Base-by-base conservation (phyloP, 1,140 invertebrate genomes). In the Leptestheria dahalacensis region DNA sequence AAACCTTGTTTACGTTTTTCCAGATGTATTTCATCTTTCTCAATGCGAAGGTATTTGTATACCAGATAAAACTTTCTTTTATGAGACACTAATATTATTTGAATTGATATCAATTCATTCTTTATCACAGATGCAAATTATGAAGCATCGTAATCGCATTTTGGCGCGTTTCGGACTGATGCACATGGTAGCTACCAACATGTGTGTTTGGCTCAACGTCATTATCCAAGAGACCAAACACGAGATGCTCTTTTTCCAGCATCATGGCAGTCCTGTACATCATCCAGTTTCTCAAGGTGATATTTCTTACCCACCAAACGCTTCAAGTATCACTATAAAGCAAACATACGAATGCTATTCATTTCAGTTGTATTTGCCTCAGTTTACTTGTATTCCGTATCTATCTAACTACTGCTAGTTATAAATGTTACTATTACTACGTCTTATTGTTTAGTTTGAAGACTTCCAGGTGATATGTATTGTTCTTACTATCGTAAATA, bases 21-120 rank as follows among this genome's bases (percentile, higher is more conserved):
- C 91, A 95, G 72, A 91, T 94, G 81, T 94, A 93, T 72, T 95
- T 94, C 74, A 92, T 96, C 70, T 95, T 96, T 74, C 78, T 94
- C 18, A 93, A 93, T 71, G 88, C 91, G 68, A 87, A 90, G 66
- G 71, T 73, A 54, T 54, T 65, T 61, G n/a, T 20, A 21, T 3
- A 11, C 12, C 25, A 21, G 29, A 15, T 20, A 23, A 23, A 18
- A 33, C 21, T 24, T 1, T n/a, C 21, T 15, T 53, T 29, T 46
- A n/a, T 48, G 3, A 11, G 20, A 49, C 2, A 26, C 23, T 28
- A 49, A 20, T 15, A 12, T 24, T n/a, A 25, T 1, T n/a, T 1
- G 23, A 52, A 59, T n/a, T 12, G 20, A 23, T 0, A 0, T n/a
- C 1, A 28, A 3, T 23, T 28, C 21, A 3, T 21, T 51, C n/a